Percentiles rank a stretch among this genome's conserved stretches.
Conservation (phyloP, 1,140 invertebrate genomes). For the Drosophila miranda region DNA sequence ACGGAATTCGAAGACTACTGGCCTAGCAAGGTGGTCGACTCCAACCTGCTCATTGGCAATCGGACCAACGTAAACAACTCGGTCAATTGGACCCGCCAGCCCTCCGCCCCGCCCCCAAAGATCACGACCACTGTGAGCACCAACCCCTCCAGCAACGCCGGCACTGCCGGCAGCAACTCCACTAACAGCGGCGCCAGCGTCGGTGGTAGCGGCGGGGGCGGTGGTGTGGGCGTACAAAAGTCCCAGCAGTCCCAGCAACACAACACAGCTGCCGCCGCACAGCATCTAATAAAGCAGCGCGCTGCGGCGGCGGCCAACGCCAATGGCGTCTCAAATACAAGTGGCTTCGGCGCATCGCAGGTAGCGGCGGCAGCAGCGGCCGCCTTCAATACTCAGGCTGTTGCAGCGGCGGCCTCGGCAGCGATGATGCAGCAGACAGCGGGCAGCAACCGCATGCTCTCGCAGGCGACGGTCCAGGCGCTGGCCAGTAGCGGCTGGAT, state of each 20-base stretch:
- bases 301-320: constrained; percentile 53
- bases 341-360: constrained; percentile 45
- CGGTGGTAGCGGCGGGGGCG: constrained; percentile 28
- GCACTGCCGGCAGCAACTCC: constrained; percentile 28
- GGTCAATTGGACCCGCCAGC: constrained; percentile 86
- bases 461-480: constrained; percentile 73
- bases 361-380: constrained; percentile 66
- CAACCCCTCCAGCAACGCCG: constrained; percentile 34
- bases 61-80: constrained; percentile 84
- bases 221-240: constrained; percentile 37
- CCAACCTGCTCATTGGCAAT: constrained; percentile 87
- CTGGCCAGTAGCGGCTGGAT: constrained; percentile 74
- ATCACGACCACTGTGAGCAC: constrained; percentile 11
- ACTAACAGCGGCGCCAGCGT: constrained; percentile 22
- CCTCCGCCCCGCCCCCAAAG: constrained; percentile 82
- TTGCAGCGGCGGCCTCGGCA: constrained; percentile 55
- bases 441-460: constrained; percentile 62
- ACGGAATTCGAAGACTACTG: constrained; percentile 95
- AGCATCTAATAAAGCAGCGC: constrained; percentile 66
- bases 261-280: constrained; percentile 57
- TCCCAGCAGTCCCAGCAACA: constrained; percentile 81
- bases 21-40: constrained; percentile 92
- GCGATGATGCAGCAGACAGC: constrained; percentile 54
- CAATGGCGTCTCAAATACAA: constrained; percentile 51
- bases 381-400: constrained; percentile 63